Evolutionary conservation across 30 jellyfish, hydroid and myxozoan species (phyloP), one percentile per base, ranked within the genome.

Genomic region (Sanderia malayensis): DNA sequence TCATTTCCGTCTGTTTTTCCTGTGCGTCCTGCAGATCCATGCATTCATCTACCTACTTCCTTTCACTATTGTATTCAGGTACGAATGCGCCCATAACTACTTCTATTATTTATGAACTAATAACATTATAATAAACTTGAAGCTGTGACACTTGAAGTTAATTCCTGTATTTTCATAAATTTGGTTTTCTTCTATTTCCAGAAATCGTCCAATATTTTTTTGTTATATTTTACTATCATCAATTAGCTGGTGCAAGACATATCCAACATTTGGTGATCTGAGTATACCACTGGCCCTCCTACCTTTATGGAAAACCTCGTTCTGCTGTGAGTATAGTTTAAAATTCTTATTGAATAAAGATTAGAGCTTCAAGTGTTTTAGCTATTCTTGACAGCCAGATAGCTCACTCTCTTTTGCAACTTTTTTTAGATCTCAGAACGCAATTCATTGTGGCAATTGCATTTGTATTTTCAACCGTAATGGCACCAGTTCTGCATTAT

Each of bases 401-500:
- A n/a, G n/a, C n/a, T n/a, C n/a, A n/a, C n/a, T n/a, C n/a, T n/a
- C n/a, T n/a, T n/a, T n/a, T n/a, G n/a, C 13, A 37, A 4, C 13
- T 37, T 13, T 37, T 13, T 13, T 13, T 37, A 92, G 98, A 92
- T 71, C 79, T 81, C 70, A 94, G 95, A 20, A 70, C 86, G 18
- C 67, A 71, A 44, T 75, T 92, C 32, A 76, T 92, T 31, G 80
- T 89, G 4, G 72, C 62, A 17, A 73, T 71, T 2, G 81, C 81
- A 85, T 57, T 92, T 61, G 29, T 92, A 10, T 81, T 92, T 66
- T 69, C 98, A 17, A 37, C 96, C 18, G 59, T 84, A 1, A 44
- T 92, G 72, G 94, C 94, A 7, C 98, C 98, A 58, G 83, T 84
- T 31, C 65, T 92, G 79, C 83, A 92, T 66, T 82, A 92, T 73